Conservation (phyloP, 30 jellyfish, hydroid and myxozoan species). For the Cassiopea andromeda region DNA sequence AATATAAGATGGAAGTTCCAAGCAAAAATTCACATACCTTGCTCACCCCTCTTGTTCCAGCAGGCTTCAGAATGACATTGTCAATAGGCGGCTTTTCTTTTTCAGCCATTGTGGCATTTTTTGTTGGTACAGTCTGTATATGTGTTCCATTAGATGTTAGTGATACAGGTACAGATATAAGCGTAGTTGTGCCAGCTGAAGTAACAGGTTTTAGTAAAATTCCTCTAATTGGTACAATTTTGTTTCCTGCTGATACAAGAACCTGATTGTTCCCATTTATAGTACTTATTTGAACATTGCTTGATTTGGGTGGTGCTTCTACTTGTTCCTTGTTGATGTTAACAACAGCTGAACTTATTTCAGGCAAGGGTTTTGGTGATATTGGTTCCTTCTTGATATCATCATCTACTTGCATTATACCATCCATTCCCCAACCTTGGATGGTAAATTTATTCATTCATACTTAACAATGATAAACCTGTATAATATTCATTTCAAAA, state of each 20-base stretch:
- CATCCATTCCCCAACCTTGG: slow-evolving; percentile 58
- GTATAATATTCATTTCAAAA: neutral
- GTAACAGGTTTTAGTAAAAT: slow-evolving; percentile 62
- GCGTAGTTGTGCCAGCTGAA: slow-evolving; percentile 64
- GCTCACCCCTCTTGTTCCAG: slow-evolving; percentile 75
- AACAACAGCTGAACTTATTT: neutral
- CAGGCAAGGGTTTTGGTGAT: neutral
- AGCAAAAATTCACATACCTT: slow-evolving; percentile 39
- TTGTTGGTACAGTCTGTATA: slow-evolving; percentile 17
- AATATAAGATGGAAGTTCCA: too few relatives aligned
- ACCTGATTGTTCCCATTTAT: slow-evolving; percentile 52
- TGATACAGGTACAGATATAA: slow-evolving; percentile 71
- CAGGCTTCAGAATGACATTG: neutral
- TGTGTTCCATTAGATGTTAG: slow-evolving; percentile 34
- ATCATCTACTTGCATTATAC: neutral
- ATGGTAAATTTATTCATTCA: neutral
- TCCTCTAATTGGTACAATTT: slow-evolving; percentile 67
- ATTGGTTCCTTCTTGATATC: slow-evolving; percentile 34
- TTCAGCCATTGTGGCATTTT: slow-evolving; percentile 21
- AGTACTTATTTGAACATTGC: slow-evolving; percentile 25
- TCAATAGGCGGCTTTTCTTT: slow-evolving; percentile 25
- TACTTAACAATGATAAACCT: too few relatives aligned
- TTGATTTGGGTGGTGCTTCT: neutral
- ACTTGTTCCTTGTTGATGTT: neutral
- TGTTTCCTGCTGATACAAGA: slow-evolving; percentile 50